Conservation (phyloP, 2,113 vertebrate species). For the Ancistrus triradiatus region DNA sequence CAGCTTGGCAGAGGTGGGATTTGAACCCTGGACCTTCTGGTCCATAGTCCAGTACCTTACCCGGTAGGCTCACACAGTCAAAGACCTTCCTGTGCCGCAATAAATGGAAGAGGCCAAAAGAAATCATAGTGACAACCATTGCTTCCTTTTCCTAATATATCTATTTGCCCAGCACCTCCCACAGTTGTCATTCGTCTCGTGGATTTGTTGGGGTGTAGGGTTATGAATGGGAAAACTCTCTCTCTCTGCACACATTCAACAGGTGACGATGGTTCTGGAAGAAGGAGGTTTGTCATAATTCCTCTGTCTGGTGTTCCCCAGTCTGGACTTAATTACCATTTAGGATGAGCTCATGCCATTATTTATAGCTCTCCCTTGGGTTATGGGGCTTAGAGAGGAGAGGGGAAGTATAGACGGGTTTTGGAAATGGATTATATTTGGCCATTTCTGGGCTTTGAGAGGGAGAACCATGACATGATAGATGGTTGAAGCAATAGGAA, state of each 20-base stretch:
- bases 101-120: too few relatives aligned
- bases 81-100: too few relatives aligned
- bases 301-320: slow-evolving; percentile 37
- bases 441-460: too few relatives aligned
- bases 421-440: slow-evolving; percentile 38
- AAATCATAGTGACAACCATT: slow-evolving; percentile 27
- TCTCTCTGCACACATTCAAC: slow-evolving; percentile 52
- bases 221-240: slow-evolving; percentile 61
- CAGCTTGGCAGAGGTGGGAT: too few relatives aligned
- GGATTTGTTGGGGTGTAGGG: slow-evolving; percentile 38
- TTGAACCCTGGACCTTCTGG: too few relatives aligned
- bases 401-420: slow-evolving; percentile 48
- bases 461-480: too few relatives aligned
- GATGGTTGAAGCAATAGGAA: too few relatives aligned
- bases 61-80: too few relatives aligned
- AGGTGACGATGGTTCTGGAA: slow-evolving; percentile 58
- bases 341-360: slow-evolving; percentile 55
- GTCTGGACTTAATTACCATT: slow-evolving; percentile 64
- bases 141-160: slow-evolving; percentile 16
- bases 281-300: slow-evolving; percentile 52
- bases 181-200: slow-evolving; percentile 28
- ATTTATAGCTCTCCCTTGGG: slow-evolving; percentile 56
- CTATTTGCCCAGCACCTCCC: slow-evolving; percentile 42
- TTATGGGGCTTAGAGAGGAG: slow-evolving; percentile 25
- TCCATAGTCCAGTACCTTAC: too few relatives aligned